Conservation (phyloP, 2,113 vertebrate species). For the Gymnarchus niloticus region DNA sequence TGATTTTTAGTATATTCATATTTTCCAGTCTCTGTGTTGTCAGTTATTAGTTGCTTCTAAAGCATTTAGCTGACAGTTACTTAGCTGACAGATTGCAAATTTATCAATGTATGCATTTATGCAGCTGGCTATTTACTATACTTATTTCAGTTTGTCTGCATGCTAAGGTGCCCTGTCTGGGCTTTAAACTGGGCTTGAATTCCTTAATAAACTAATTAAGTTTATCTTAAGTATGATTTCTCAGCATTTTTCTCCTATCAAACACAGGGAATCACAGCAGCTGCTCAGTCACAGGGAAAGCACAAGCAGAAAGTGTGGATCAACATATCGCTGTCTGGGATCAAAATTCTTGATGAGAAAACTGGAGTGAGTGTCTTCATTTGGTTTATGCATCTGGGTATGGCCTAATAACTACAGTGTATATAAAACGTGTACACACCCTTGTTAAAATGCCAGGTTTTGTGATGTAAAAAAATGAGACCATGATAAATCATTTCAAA, state of each 20-base stretch:
- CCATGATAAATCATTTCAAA: too few relatives aligned
- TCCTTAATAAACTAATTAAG: neutral
- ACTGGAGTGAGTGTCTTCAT: constrained; percentile 76
- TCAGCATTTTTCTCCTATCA: neutral
- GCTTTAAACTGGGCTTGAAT: neutral
- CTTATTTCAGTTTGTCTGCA: too few relatives aligned
- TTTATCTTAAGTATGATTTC: neutral
- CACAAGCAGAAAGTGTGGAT: constrained; percentile 94
- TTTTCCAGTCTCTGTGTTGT: too few relatives aligned
- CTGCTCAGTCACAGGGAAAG: constrained; percentile 90
- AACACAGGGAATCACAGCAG: constrained; percentile 82
- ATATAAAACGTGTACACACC: too few relatives aligned
- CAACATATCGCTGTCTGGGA: constrained; percentile 86
- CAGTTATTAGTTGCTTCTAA: too few relatives aligned
- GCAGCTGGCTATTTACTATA: too few relatives aligned
- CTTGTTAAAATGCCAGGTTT: too few relatives aligned
- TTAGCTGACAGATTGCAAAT: too few relatives aligned
- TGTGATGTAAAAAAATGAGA: too few relatives aligned
- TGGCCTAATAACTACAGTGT: too few relatives aligned
- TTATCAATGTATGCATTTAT: too few relatives aligned
- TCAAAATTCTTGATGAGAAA: constrained; percentile 92
- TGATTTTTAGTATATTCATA: neutral
- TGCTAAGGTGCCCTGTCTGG: neutral
- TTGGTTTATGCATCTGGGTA: neutral
- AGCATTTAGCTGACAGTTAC: too few relatives aligned